These are phyloP conservation scores for Pocillopora damicornis DNA, from an alignment of 64 coral and sea anemone species.

Conservation along the genomic window DNA sequence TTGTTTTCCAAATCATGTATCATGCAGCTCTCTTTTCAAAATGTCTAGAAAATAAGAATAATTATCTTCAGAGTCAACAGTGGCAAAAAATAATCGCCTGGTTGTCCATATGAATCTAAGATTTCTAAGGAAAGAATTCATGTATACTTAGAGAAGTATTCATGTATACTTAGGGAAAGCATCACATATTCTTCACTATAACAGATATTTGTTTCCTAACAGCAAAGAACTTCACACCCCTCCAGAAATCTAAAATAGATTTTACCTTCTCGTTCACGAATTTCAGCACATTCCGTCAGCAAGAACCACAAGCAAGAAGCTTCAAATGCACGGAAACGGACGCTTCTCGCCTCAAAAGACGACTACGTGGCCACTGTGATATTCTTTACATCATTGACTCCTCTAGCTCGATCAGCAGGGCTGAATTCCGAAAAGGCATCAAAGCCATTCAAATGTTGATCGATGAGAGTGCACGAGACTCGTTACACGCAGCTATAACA, in stretches of 20 bases:
- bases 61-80: too few species aligned
- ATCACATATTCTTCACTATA: not conserved
- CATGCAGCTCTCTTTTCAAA: too few species aligned
- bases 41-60: too few species aligned
- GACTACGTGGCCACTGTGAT: not conserved
- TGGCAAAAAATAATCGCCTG: too few species aligned
- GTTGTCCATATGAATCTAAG: too few species aligned
- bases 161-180: not conserved
- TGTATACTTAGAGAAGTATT: too few species aligned
- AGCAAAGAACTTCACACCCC: not conserved
- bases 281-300: slow-evolving; percentile 1
- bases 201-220: not conserved
- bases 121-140: too few species aligned
- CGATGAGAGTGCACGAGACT: not conserved
- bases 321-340: not conserved
- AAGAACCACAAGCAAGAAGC: slow-evolving; percentile 7
- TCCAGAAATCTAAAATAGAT: not conserved
- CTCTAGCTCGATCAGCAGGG: slow-evolving; percentile 1
- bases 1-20: too few species aligned
- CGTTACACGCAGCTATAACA: not conserved
- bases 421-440: slow-evolving; percentile 14
- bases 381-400: slow-evolving; percentile 15
- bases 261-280: not conserved
- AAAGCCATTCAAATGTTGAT: slow-evolving; percentile 34
- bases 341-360: slow-evolving; percentile 13